Evolutionary conservation across 2,888 invertebrate species (phyloP), one percentile per base, ranked within the genome.

Genomic region (Drosophila nigritarsus): DNA sequence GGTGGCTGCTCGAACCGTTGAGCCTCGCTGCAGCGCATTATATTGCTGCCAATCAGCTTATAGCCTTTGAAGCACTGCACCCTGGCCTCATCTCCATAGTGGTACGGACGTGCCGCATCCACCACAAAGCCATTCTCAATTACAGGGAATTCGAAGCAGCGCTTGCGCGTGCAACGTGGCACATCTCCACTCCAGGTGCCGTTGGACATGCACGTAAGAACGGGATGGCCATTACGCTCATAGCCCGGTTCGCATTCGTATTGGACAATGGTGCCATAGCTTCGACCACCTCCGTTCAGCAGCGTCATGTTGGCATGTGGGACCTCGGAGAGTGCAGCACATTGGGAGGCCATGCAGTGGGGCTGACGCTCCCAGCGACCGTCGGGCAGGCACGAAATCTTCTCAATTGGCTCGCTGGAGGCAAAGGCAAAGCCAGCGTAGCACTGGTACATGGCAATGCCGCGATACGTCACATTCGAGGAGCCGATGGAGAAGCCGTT

Each of bases 401-500:
- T 96, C 93, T 98, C 98, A 67, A 97, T 97, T 0, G 97, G 97
- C 83, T 96, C 95, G 60, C 97, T 96, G 59, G 97, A 97, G 7
- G 98, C 96, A 91, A 99, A 99, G 59, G 97, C 97, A 91, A 98
- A 98, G 50, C 98, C 99, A 62, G 98, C 98, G 92, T 99, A 99
- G 92, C 99, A 99, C 91, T 98, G 98, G 92, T 99, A 99, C 92
- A 97, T 98, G 64, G 98, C 98, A 79, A 97, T 95, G 40, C 98
- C 99, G 74, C 96, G 95, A 91, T 97, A 99, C 1, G 98, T 99
- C 9, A 99, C 99, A 93, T 99, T 99, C 5, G 98, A 97, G 0
- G 99, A 98, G 55, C 97, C 98, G 91, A 98, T 98, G 3, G 98
- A 98, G 93, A 98, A 99, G 55, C 99, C 99, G 92, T 99, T 99